Evolutionary conservation across 1,140 invertebrate genomes (phyloP), one percentile per base, ranked within the genome.

Genomic region (Idris sp.): DNA sequence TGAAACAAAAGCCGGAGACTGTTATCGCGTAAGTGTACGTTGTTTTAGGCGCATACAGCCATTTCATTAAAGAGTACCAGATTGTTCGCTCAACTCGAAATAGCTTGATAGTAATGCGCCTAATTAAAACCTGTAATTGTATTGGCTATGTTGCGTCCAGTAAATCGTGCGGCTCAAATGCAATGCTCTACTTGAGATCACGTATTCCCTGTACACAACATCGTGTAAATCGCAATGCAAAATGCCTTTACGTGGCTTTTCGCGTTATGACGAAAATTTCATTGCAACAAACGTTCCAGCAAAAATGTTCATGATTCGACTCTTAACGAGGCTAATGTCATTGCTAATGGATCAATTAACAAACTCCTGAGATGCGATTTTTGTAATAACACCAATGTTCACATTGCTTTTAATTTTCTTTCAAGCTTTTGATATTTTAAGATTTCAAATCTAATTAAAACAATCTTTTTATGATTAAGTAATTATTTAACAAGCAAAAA

Each of bases 121-220:
- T 73, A 73, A 73, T 73, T 73, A 73, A 73, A 71, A 71, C 49
- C 41, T 33, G 67, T 62, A 71, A 71, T 71, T 62, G 41, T 61
- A 71, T 71, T 56, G 49, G 56, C 56, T 48, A 43, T 28, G 41
- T 35, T 7, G 11, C 31, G 56, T 54, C 48, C 48, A 49, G 35
- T 73, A 73, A 64, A 64, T 58, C 31, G 33, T 18, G 19, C 4
- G 36, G 7, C 44, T 30, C 53, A 62, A 54, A 30, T 69, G 48
- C 40, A 22, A 25, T 5, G 31, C 35, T 35, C 35, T 48, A 40
- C 56, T 62, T 54, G 38, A 71, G 46, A 59, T 64, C 59, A 64
- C 46, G 59, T 65, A 72, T 38, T 46, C 26, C 7, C 43, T 33
- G 30, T n/a, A n/a, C 22, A 15, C 31, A 19, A 46, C 19, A 54